Conservation (phyloP, 2,113 vertebrate genomes). For the Nannospalax galili region DNA sequence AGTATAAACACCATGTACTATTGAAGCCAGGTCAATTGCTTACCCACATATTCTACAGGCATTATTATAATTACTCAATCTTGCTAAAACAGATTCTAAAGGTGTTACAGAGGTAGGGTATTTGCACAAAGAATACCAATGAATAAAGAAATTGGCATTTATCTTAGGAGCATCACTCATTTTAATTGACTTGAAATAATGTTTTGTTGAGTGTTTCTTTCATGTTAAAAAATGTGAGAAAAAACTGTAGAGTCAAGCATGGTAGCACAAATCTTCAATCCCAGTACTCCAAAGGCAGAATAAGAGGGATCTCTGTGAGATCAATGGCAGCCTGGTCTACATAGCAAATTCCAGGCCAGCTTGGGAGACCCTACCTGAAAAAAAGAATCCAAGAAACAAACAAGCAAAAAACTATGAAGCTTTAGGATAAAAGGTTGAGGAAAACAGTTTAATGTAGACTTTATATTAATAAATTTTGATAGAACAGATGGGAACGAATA, state of each 20-base stretch:
- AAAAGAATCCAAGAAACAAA: no score
- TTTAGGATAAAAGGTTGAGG: background rate
- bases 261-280: no score
- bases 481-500: background rate
- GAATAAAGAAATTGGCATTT: background rate
- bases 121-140: background rate
- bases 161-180: background rate
- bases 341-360: no score
- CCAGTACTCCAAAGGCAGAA: no score
- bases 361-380: no score
- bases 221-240: background rate
- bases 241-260: no score
- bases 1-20: background rate
- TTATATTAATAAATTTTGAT: background rate
- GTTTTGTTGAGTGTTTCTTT: background rate
- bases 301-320: no score
- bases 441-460: background rate
- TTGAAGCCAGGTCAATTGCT: background rate
- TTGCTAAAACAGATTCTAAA: background rate
- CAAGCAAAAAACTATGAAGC: background rate
- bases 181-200: conserved; percentile 19
- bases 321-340: no score
- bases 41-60: background rate
- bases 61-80: background rate
- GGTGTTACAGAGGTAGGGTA: background rate